These are phyloP conservation scores for Sylvietta virens DNA, from an alignment of 2,113 vertebrate species.

Conservation along the genomic window DNA sequence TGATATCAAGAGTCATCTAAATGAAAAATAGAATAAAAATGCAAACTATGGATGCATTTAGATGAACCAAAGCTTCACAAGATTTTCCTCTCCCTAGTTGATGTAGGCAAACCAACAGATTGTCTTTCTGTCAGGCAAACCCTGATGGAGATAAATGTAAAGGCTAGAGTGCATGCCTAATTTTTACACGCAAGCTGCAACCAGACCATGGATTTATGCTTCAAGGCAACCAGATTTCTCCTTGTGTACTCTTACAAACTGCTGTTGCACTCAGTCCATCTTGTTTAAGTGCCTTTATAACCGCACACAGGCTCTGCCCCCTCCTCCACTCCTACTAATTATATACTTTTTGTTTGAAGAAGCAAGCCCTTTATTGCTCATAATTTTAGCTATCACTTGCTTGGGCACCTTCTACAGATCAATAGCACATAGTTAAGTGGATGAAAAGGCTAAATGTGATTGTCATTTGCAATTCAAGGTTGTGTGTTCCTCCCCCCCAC, in stretches of 20 bases:
- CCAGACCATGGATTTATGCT: slow-evolving; percentile 47
- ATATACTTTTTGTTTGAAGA: slow-evolving; percentile 66
- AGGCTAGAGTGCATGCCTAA: slow-evolving; percentile 8
- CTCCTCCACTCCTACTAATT: slow-evolving; percentile 58
- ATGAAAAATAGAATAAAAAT: slow-evolving; percentile 28
- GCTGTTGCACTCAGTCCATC: slow-evolving; percentile 20
- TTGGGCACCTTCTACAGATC: slow-evolving; percentile 66
- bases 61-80: neutral
- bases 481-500: neutral
- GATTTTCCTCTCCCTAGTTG: neutral
- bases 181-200: slow-evolving; percentile 44
- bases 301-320: slow-evolving; percentile 35
- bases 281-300: slow-evolving; percentile 52
- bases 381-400: slow-evolving; percentile 70
- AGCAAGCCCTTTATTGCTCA: slow-evolving; percentile 65
- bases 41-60: neutral
- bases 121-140: slow-evolving; percentile 38
- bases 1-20: neutral
- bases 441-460: slow-evolving; percentile 72
- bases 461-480: slow-evolving; percentile 68
- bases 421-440: slow-evolving; percentile 70
- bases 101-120: slow-evolving; percentile 18
- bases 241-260: neutral
- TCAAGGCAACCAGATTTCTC: slow-evolving; percentile 30
- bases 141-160: slow-evolving; percentile 54